A percentile compares a stretch with the other conserved stretches of the same genome.
phyloP scores from a whole-genome alignment of 1,140 invertebrate genomes.

The Drosophila ficusphila region DNA sequence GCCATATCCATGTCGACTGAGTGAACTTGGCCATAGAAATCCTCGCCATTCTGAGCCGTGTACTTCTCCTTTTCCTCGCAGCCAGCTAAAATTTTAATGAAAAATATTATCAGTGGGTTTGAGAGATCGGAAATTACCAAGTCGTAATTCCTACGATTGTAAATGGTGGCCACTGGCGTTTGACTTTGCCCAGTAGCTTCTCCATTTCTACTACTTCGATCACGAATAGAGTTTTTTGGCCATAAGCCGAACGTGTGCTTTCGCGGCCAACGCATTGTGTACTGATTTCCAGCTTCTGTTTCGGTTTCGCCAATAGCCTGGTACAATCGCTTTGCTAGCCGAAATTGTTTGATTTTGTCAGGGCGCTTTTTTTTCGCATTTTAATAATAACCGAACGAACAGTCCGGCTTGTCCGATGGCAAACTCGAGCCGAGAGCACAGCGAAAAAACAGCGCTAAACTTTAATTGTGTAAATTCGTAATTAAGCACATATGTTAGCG shows the following conservation, averaged over 20 bases:
- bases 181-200: neutral
- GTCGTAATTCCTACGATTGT: conserved; percentile 57
- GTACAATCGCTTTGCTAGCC: conserved; percentile 47
- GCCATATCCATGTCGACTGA: conserved; percentile 61
- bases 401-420: conserved; percentile 16
- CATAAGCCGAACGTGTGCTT: conserved; percentile 63
- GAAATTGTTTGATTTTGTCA: conserved; percentile 51
- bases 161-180: conserved; percentile 50
- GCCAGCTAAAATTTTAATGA: conserved; percentile 42
- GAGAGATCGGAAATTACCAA: neutral
- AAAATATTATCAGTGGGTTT: neutral
- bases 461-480: conserved; percentile 63
- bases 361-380: conserved; percentile 52
- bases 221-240: conserved; percentile 1
- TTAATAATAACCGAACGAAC: conserved; percentile 42
- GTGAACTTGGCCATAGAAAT: conserved; percentile 36
- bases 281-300: conserved; percentile 53
- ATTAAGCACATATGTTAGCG: conserved; percentile 45
- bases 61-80: conserved; percentile 73
- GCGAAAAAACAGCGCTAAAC: conserved; percentile 32
- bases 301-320: conserved; percentile 49
- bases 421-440: conserved; percentile 11
- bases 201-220: neutral
- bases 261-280: conserved; percentile 76
- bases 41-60: conserved; percentile 64